A percentile compares a stretch with the other conserved stretches of the same genome.
phyloP scores from a whole-genome alignment of 2,888 invertebrate species.

The Dysmachus trigonus region DNA sequence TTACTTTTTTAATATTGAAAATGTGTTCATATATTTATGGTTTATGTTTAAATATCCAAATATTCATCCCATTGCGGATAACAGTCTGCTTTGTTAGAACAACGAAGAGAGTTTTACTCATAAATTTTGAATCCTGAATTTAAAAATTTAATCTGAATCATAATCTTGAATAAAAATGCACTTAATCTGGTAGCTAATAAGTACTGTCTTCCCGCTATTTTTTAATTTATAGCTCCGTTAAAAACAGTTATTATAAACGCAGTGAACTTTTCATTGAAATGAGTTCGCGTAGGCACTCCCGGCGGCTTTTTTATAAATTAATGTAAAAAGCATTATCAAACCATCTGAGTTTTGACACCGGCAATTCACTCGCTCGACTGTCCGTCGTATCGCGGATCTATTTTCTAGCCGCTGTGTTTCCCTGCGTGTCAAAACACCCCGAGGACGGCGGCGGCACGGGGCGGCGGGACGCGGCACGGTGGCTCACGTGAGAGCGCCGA shows the following conservation, averaged over 20 bases:
- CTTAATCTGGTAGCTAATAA: neutral
- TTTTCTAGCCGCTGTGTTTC: constrained; percentile 33
- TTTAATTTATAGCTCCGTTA: neutral
- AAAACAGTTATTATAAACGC: neutral
- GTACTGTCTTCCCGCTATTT: neutral
- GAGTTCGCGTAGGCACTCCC: neutral
- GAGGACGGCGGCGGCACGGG: neutral
- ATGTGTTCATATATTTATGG: too few relatives aligned
- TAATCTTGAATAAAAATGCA: neutral
- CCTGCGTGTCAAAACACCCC: constrained; percentile 30
- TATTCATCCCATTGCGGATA: too few relatives aligned
- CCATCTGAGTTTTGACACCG: constrained; percentile 13
- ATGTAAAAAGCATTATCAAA: neutral
- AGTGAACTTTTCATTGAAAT: neutral
- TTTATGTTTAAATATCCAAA: too few relatives aligned
- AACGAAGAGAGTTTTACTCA: neutral
- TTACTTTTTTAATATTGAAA: too few relatives aligned
- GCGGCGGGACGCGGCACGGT: neutral
- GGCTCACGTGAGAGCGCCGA: constrained; percentile 39
- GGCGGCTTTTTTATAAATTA: neutral
- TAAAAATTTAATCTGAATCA: neutral
- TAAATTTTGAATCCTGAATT: neutral
- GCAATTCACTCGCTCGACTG: neutral
- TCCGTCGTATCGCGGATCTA: constrained; percentile 16
- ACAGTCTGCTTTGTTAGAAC: too few relatives aligned